These are phyloP conservation scores for Drosophila niveifrons DNA, from an alignment of 2,888 invertebrate species.

Conservation along the genomic window DNA sequence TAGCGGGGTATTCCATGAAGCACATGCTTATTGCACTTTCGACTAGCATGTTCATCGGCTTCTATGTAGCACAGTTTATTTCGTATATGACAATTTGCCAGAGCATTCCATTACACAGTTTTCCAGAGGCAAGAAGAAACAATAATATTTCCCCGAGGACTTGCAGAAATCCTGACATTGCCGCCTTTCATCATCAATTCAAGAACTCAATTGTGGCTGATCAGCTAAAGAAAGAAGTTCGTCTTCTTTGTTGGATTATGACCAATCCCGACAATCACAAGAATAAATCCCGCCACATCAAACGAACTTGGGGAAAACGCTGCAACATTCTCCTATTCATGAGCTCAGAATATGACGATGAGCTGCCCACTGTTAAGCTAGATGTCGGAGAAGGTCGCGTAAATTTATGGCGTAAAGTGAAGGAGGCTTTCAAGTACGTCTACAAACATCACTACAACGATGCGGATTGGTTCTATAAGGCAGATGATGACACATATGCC, in stretches of 20 bases:
- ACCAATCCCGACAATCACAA: slow-evolving; percentile 95
- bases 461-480: slow-evolving; percentile 98
- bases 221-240: slow-evolving; percentile 90
- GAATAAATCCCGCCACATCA: slow-evolving; percentile 94
- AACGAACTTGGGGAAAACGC: slow-evolving; percentile 96
- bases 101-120: background rate
- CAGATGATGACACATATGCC: slow-evolving; percentile 98
- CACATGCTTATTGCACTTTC: slow-evolving; percentile 2
- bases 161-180: background rate
- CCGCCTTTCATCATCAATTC: slow-evolving; percentile 12
- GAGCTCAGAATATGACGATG: slow-evolving; percentile 90
- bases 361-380: slow-evolving; percentile 91
- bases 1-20: background rate
- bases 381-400: slow-evolving; percentile 94
- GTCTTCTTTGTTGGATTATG: slow-evolving; percentile 98
- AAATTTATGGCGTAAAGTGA: slow-evolving; percentile 97
- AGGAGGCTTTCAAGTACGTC: slow-evolving; percentile 94
- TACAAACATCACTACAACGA: slow-evolving; percentile 92
- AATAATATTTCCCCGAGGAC: no score
- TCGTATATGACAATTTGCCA: slow-evolving; percentile 31
- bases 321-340: slow-evolving; percentile 94
- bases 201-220: slow-evolving; percentile 87
- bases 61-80: slow-evolving; percentile 34
- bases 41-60: slow-evolving; percentile 37
- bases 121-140: background rate